Conservation (phyloP, 2,113 vertebrate genomes). For the Vidua macroura region DNA sequence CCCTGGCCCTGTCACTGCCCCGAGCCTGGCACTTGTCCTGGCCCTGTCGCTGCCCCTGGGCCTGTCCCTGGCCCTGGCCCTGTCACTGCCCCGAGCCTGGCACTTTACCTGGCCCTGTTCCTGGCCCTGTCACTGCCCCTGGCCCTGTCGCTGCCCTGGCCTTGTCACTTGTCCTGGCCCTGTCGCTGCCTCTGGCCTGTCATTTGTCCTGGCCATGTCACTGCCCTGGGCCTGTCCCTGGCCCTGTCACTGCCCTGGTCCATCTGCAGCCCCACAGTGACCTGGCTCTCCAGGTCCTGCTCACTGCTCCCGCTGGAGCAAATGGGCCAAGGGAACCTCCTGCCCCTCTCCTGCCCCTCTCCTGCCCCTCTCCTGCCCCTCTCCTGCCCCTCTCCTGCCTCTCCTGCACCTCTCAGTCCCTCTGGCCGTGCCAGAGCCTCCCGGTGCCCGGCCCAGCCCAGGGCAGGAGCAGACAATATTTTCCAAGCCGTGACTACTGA, state of each 20-base stretch:
- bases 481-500: background rate
- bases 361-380: background rate
- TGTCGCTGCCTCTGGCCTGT: background rate
- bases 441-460: background rate
- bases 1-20: background rate
- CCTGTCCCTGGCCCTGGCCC: accelerated
- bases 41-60: background rate
- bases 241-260: background rate
- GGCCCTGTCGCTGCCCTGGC: too few species aligned
- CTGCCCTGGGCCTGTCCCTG: too few species aligned
- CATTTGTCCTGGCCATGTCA: background rate
- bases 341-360: background rate
- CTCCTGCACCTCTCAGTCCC: background rate
- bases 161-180: too few species aligned
- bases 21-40: too few species aligned
- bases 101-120: too few species aligned
- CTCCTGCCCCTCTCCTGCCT: background rate
- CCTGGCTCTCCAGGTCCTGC: background rate
- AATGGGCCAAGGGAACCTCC: background rate
- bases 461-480: background rate
- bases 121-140: background rate
- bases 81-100: background rate
- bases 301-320: accelerated
- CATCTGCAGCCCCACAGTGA: background rate
- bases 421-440: background rate